Evolutionary conservation across 2,888 invertebrate genomes (phyloP).

Genomic region (Philhelius pedissequus): DNA sequence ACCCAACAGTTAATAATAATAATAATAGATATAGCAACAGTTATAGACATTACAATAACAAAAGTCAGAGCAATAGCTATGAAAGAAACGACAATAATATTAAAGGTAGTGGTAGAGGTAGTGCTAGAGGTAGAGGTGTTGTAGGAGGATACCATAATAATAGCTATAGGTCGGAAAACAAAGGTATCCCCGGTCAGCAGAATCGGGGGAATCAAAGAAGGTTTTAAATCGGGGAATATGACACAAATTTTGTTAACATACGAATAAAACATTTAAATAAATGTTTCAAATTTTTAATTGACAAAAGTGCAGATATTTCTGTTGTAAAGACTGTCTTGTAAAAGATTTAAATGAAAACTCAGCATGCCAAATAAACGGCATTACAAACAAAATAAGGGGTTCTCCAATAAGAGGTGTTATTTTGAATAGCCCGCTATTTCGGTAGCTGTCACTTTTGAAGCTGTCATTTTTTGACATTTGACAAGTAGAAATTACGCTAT

Average conservation of each 20-base stretch:
- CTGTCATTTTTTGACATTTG: not conserved
- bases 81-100: not conserved
- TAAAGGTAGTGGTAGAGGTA: not conserved
- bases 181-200: no score
- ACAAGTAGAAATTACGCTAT: not conserved
- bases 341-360: no score
- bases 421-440: not conserved
- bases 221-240: no score
- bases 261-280: no score
- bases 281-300: not conserved
- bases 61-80: not conserved
- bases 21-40: not conserved
- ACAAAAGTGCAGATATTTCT: not conserved
- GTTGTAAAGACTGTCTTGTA: not conserved
- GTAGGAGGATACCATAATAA: not conserved
- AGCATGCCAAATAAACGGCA: no score
- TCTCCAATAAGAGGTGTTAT: not conserved
- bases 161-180: not conserved
- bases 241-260: no score
- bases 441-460: not conserved
- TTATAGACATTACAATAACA: not conserved
- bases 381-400: no score
- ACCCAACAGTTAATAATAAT: no score
- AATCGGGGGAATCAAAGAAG: no score
- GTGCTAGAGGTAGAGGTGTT: no score